A percentile compares a stretch with the other conserved stretches of the same genome.
Evolutionary conservation across 2,113 vertebrate genomes (phyloP).

Genomic region (Rynchops niger): DNA sequence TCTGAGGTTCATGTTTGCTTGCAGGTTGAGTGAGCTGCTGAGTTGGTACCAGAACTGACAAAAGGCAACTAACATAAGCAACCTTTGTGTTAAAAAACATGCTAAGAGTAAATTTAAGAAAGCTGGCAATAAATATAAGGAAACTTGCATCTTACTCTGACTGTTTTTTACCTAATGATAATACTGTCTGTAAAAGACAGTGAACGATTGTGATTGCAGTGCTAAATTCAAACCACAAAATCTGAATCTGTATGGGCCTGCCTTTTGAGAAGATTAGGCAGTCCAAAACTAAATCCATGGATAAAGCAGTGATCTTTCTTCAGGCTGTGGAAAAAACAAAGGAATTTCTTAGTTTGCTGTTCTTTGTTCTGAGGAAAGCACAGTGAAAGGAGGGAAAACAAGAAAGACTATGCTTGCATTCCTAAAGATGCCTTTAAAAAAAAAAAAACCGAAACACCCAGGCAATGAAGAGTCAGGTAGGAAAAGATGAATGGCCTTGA

Average conservation of each 20-base stretch:
- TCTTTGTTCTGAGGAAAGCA: conserved; percentile 49
- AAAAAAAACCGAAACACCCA: background rate
- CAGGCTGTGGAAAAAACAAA: conserved; percentile 6
- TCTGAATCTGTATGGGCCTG: conserved; percentile 13
- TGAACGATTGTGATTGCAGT: background rate
- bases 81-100: background rate
- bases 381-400: conserved; percentile 37
- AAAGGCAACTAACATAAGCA: background rate
- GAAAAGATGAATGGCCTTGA: conserved; percentile 34
- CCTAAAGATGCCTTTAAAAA: background rate
- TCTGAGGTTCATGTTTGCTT: background rate
- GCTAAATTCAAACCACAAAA: conserved; percentile 31
- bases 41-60: background rate
- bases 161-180: background rate
- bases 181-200: background rate
- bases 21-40: conserved; percentile 2
- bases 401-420: background rate
- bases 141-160: background rate
- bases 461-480: conserved; percentile 29
- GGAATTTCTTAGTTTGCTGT: conserved; percentile 51
- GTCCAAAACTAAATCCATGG: conserved; percentile 19
- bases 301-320: conserved; percentile 31
- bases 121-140: background rate
- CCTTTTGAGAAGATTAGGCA: conserved; percentile 36
- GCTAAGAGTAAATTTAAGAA: background rate